Conservation (phyloP, 2,888 invertebrate species). For the Plemyria rubiginata region DNA sequence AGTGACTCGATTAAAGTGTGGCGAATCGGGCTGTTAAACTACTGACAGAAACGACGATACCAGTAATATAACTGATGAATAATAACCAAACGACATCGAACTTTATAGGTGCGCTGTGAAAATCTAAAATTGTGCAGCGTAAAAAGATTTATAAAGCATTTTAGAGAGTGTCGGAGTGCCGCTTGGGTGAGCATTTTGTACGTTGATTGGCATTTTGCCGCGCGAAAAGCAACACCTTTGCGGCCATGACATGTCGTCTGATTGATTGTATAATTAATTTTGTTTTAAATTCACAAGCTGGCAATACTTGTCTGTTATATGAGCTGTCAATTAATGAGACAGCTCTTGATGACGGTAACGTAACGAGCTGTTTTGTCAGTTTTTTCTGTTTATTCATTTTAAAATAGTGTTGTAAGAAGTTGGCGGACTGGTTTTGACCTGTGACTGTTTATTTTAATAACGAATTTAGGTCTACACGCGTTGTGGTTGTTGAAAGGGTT, state of each 20-base stretch:
- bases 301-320: constrained; percentile 68
- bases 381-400: constrained; percentile 63
- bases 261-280: constrained; percentile 84
- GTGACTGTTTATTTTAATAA: constrained; percentile 56
- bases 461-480: not conserved
- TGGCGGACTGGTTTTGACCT: constrained; percentile 61
- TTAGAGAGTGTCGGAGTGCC: constrained; percentile 47
- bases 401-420: constrained; percentile 66
- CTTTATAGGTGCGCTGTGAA: constrained; percentile 48
- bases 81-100: constrained; percentile 34
- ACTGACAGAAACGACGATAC: constrained; percentile 49
- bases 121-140: constrained; percentile 46
- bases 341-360: constrained; percentile 75
- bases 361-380: constrained; percentile 69
- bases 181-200: constrained; percentile 74
- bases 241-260: constrained; percentile 77
- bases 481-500: not conserved
- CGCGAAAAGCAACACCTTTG: constrained; percentile 81
- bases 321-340: constrained; percentile 82
- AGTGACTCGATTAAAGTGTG: constrained; percentile 76
- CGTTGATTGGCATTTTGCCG: constrained; percentile 80
- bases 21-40: constrained; percentile 77
- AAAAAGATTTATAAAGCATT: constrained; percentile 40
- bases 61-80: constrained; percentile 42
- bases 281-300: constrained; percentile 75